Evolutionary conservation across 1,140 invertebrate species (phyloP), one percentile per base, ranked within the genome.

Genomic region (Xylocopa sonorina): DNA sequence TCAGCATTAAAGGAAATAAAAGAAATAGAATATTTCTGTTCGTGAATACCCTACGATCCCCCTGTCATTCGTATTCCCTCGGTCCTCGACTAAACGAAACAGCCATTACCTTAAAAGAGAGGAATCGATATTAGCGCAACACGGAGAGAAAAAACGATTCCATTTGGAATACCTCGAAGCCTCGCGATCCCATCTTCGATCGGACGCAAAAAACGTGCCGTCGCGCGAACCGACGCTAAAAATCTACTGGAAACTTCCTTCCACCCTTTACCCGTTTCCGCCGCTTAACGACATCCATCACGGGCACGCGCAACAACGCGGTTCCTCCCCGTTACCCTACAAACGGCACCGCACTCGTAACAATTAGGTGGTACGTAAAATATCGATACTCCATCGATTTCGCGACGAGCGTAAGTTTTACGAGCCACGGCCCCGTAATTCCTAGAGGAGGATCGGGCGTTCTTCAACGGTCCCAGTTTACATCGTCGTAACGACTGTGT

Each of bases 401-500:
- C 48, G 50, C 34, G n/a, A 14, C n/a, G 24, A 27, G 14, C 24
- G 46, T 43, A 48, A 80, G 46, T 55, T 83, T 77, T 58, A 64
- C 50, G 53, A 73, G n/a, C n/a, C n/a, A n/a, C n/a, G n/a, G n/a
- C n/a, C n/a, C n/a, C n/a, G n/a, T n/a, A n/a, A n/a, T n/a, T n/a
- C n/a, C n/a, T n/a, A n/a, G n/a, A n/a, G n/a, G n/a, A n/a, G n/a
- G 38, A 38, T 7, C 16, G n/a, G 32, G n/a, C 60, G 50, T 24
- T 53, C 81, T 83, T 82, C 78, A 78, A 66, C 27, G 63, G 78
- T 78, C 27, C 4, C 24, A 16, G 7, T 63, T 63, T 57, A 57
- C 53, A 46, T 29, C 32, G 48, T 55, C 68, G 53, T 71, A 63
- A 63, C 43, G 18, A 12, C 32, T 5, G 24, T 63, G 12, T 5